Percentiles rank a stretch among this genome's conserved stretches.
phyloP scores from a whole-genome alignment of 53 echinoderm and acorn worm species.

The Mesocentrotus franciscanus region DNA sequence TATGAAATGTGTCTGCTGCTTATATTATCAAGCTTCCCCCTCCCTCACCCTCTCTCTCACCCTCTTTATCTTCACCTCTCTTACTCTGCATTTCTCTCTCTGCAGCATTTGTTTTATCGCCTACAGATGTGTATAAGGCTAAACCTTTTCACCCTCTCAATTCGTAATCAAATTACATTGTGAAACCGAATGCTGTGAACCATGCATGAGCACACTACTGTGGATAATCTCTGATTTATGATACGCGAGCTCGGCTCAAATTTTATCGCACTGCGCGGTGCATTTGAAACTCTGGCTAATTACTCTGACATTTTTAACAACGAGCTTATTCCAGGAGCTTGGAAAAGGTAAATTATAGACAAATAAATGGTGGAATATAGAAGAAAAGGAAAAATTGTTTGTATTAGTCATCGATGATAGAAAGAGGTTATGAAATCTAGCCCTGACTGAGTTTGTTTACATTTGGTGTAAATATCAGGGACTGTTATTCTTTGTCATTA shows the following conservation, averaged over 20 bases:
- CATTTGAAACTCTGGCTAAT: conserved; percentile 46
- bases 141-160: conserved; percentile 16
- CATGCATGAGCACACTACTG: not conserved
- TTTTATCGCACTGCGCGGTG: conserved; percentile 34
- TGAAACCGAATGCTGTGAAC: conserved; percentile 41
- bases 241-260: not conserved
- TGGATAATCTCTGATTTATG: conserved; percentile 61
- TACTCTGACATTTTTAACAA: not conserved
- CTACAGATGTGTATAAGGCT: conserved; percentile 49
- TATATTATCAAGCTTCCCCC: not conserved
- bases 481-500: not conserved
- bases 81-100: not conserved
- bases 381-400: conserved; percentile 19
- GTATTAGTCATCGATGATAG: not conserved
- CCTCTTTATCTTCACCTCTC: not conserved
- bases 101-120: conserved; percentile 48
- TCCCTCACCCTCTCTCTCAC: not conserved
- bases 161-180: conserved; percentile 45
- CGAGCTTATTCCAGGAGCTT: not conserved
- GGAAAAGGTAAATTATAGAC: not conserved
- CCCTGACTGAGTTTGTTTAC: not conserved
- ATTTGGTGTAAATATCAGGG: conserved; percentile 21
- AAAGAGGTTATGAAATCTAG: not conserved
- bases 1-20: not conserved
- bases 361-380: not conserved